phyloP scores from a whole-genome alignment of 2,113 vertebrate species.

The Nothoprocta perdicaria region DNA sequence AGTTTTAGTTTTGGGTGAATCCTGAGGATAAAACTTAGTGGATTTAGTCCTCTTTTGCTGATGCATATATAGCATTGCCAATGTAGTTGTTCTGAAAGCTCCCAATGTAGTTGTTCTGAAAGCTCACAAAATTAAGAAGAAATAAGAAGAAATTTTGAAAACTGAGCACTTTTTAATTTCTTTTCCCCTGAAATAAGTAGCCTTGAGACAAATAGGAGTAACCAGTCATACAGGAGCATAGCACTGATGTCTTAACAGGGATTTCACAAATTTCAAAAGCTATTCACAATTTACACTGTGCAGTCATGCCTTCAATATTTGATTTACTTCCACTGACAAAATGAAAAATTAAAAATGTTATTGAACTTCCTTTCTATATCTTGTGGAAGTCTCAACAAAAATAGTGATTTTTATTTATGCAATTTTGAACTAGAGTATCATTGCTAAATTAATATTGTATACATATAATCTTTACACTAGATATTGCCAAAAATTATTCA shows the following conservation, averaged over 20 bases:
- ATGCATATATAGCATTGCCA: neutral
- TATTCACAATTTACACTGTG: neutral
- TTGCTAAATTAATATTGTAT: fast-evolving
- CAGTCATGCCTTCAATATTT: neutral
- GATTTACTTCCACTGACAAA: neutral
- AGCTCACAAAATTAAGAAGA: neutral
- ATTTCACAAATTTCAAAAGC: neutral
- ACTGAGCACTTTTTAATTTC: neutral
- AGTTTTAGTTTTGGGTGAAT: neutral
- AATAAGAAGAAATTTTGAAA: neutral
- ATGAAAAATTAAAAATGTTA: neutral
- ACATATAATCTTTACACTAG: neutral
- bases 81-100: neutral
- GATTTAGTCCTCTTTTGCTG: neutral
- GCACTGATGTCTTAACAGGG: neutral
- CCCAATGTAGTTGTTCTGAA: neutral
- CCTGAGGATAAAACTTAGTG: neutral
- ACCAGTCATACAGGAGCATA: neutral
- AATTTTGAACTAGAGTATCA: neutral
- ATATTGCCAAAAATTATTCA: neutral
- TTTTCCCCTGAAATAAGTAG: neutral
- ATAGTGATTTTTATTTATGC: neutral
- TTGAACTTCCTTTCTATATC: neutral
- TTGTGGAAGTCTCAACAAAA: neutral
- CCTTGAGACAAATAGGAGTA: neutral